Evolutionary conservation across 2,113 vertebrate species (phyloP).

Genomic region (Cyanistes caeruleus): DNA sequence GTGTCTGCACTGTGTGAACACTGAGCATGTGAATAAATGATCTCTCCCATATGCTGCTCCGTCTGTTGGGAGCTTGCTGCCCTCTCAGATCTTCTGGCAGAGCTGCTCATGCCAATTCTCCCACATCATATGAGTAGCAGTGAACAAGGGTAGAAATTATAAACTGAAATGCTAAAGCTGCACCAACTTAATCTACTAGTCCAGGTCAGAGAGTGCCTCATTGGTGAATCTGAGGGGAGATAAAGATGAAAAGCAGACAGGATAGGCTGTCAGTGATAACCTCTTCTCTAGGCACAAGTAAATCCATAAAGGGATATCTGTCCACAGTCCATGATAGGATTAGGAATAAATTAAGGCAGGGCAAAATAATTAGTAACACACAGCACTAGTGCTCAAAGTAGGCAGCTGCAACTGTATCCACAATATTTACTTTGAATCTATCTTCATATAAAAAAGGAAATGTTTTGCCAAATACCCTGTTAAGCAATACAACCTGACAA

Average conservation of each 20-base stretch:
- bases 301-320: background rate
- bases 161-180: background rate
- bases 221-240: slow-evolving; percentile 18
- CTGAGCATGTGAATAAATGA: background rate
- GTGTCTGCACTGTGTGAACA: background rate
- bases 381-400: background rate
- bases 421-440: background rate
- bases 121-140: background rate
- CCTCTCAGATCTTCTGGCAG: background rate
- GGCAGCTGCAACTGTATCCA: background rate
- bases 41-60: background rate
- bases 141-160: background rate
- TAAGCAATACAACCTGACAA: background rate
- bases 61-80: background rate
- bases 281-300: background rate
- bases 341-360: background rate
- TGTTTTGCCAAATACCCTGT: background rate
- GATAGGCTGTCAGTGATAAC: background rate
- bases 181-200: background rate
- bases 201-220: background rate
- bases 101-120: slow-evolving; percentile 15
- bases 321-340: background rate
- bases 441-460: background rate
- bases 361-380: slow-evolving; percentile 26
- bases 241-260: background rate